These are phyloP conservation scores for Lepidochrysops patricia DNA, from an alignment of 2,888 invertebrate genomes.

Conservation along the genomic window DNA sequence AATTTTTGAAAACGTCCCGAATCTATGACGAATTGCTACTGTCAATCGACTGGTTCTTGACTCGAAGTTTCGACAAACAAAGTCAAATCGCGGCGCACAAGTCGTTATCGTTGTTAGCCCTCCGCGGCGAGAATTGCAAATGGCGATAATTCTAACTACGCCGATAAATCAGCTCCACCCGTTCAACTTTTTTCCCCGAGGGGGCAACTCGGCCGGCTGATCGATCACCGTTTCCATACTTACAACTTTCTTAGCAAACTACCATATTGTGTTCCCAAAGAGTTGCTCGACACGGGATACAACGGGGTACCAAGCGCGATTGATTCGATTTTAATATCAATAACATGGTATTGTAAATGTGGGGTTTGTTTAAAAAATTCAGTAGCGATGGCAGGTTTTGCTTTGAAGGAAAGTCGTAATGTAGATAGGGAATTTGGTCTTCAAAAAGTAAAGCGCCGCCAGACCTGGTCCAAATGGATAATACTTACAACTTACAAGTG, in stretches of 20 bases:
- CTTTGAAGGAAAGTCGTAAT: too few species aligned
- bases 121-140: slow-evolving; percentile 68
- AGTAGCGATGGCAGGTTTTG: too few species aligned
- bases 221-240: slow-evolving; percentile 57
- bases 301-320: slow-evolving; percentile 18
- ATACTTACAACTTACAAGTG: too few species aligned
- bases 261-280: slow-evolving; percentile 51
- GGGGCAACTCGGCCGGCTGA: slow-evolving; percentile 57
- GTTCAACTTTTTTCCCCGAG: slow-evolving; percentile 65
- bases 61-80: slow-evolving; percentile 3
- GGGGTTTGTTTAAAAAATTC: too few species aligned
- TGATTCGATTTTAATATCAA: slow-evolving; percentile 1
- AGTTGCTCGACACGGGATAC: slow-evolving; percentile 35
- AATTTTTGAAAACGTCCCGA: neutral
- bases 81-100: slow-evolving; percentile 17
- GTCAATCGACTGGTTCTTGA: too few species aligned
- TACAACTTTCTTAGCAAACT: slow-evolving; percentile 40
- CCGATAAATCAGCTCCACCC: slow-evolving; percentile 66
- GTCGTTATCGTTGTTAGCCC: slow-evolving; percentile 60
- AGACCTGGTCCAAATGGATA: too few species aligned
- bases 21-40: neutral
- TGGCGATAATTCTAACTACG: slow-evolving; percentile 72
- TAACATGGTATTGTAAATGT: neutral
- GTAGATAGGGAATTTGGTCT: too few species aligned
- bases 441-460: too few species aligned